Conservation (phyloP, 2,888 invertebrate genomes). For the Andrena hattorfiana region DNA sequence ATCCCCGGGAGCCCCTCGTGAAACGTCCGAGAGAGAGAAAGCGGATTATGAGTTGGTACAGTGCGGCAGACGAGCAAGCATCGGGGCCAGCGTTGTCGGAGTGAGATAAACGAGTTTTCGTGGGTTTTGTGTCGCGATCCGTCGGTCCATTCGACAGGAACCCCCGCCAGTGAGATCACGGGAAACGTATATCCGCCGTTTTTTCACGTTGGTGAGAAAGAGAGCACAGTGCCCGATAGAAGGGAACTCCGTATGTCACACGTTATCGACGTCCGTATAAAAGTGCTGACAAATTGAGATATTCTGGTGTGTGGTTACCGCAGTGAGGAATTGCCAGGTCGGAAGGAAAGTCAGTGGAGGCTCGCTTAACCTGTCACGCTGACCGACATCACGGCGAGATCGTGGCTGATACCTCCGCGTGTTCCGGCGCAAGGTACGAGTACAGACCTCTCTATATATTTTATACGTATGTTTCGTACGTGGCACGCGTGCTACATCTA, state of each 20-base stretch:
- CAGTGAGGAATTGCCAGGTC: constrained; percentile 58
- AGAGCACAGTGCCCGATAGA: constrained; percentile 45
- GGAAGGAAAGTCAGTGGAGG: constrained; percentile 53
- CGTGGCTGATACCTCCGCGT: constrained; percentile 73
- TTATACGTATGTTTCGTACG: constrained; percentile 13
- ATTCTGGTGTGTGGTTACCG: constrained; percentile 66
- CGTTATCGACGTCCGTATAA: constrained; percentile 42
- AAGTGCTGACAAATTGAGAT: constrained; percentile 58
- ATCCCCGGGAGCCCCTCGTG: constrained; percentile 51
- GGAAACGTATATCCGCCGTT: constrained; percentile 29
- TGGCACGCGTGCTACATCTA: neutral
- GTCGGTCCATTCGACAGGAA: constrained; percentile 56
- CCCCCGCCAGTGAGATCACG: constrained; percentile 55
- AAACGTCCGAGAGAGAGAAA: constrained; percentile 40
- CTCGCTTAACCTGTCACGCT: constrained; percentile 70
- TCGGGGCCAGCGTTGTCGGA: constrained; percentile 69
- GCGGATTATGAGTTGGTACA: constrained; percentile 75
- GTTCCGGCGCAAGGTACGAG: constrained; percentile 73
- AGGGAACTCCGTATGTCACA: constrained; percentile 45
- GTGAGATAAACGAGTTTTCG: constrained; percentile 69
- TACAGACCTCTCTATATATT: constrained; percentile 51
- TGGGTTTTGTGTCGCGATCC: constrained; percentile 64
- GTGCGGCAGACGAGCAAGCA: constrained; percentile 69
- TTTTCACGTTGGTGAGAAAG: constrained; percentile 34
- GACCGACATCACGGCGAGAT: constrained; percentile 74